Evolutionary conservation across 2,113 vertebrate genomes (phyloP).

Genomic region (Morone chrysops): DNA sequence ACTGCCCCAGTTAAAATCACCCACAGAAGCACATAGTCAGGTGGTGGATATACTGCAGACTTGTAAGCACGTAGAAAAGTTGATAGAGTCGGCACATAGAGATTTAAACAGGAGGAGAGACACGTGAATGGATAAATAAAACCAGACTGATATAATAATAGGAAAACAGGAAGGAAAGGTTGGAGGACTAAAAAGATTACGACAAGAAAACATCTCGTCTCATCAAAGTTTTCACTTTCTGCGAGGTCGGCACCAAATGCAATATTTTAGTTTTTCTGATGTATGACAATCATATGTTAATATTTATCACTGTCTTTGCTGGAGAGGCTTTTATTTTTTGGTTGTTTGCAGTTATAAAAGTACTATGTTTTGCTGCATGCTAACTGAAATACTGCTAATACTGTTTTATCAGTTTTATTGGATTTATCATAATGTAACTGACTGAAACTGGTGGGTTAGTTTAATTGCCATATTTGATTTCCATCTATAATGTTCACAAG

Average conservation of each 20-base stretch:
- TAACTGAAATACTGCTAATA: background rate
- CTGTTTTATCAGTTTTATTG: background rate
- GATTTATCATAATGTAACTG: too few species aligned
- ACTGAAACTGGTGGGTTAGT: background rate
- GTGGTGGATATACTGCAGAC: background rate
- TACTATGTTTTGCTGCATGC: conserved; percentile 2
- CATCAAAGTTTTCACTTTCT: background rate
- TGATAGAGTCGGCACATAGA: background rate
- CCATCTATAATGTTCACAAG: background rate
- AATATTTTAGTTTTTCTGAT: conserved; percentile 31
- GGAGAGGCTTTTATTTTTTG: background rate
- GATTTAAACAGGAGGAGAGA: background rate
- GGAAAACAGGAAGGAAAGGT: background rate
- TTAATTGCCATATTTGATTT: background rate
- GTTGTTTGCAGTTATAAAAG: conserved; percentile 2
- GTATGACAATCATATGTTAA: conserved; percentile 59
- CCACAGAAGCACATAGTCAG: background rate
- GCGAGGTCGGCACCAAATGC: conserved; percentile 11
- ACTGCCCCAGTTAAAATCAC: background rate
- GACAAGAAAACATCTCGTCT: background rate
- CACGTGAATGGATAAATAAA: background rate
- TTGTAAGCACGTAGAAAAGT: background rate
- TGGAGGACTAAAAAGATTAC: background rate
- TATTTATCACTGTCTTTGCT: conserved; percentile 5
- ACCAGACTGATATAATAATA: background rate